Evolutionary conservation across 2,113 vertebrate genomes (phyloP).

Genomic region (Myiagra hebetior): DNA sequence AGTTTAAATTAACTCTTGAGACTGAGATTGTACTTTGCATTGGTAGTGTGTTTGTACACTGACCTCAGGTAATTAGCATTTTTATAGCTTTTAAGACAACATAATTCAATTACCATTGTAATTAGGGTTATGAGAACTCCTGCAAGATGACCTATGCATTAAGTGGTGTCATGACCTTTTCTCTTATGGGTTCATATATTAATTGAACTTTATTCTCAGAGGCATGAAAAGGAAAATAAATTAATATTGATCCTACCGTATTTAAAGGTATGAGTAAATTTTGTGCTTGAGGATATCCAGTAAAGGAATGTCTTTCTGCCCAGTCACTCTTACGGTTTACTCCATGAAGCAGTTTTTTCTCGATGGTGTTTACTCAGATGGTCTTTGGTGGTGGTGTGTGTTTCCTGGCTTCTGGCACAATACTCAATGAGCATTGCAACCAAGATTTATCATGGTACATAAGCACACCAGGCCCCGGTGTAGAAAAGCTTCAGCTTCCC

Average conservation of each 20-base stretch:
- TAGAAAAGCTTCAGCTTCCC: slow-evolving; percentile 74
- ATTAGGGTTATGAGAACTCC: slow-evolving; percentile 71
- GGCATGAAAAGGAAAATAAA: slow-evolving; percentile 68
- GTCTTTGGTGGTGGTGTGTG: slow-evolving; percentile 77
- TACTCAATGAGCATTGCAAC: slow-evolving; percentile 86
- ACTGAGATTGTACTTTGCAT: neutral
- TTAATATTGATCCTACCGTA: slow-evolving; percentile 89
- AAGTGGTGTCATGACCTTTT: slow-evolving; percentile 64
- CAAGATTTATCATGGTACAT: slow-evolving; percentile 84
- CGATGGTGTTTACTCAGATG: slow-evolving; percentile 78
- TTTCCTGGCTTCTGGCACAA: slow-evolving; percentile 75
- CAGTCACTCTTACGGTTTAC: slow-evolving; percentile 55
- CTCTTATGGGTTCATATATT: slow-evolving; percentile 66
- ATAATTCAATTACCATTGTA: slow-evolving; percentile 59
- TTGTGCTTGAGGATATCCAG: slow-evolving; percentile 83
- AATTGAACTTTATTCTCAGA: slow-evolving; percentile 68
- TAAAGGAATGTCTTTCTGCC: slow-evolving; percentile 49
- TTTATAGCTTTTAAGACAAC: slow-evolving; percentile 62
- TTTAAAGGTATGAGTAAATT: slow-evolving; percentile 82
- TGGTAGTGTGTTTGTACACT: slow-evolving; percentile 6
- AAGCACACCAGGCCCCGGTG: slow-evolving; percentile 73
- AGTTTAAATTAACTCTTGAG: slow-evolving; percentile 34
- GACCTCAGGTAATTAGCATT: slow-evolving; percentile 38
- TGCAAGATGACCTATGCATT: slow-evolving; percentile 60
- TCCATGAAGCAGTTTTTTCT: slow-evolving; percentile 75